Base-by-base conservation (phyloP, 2,888 invertebrate genomes). In the Caenorhabditis parvicauda region DNA sequence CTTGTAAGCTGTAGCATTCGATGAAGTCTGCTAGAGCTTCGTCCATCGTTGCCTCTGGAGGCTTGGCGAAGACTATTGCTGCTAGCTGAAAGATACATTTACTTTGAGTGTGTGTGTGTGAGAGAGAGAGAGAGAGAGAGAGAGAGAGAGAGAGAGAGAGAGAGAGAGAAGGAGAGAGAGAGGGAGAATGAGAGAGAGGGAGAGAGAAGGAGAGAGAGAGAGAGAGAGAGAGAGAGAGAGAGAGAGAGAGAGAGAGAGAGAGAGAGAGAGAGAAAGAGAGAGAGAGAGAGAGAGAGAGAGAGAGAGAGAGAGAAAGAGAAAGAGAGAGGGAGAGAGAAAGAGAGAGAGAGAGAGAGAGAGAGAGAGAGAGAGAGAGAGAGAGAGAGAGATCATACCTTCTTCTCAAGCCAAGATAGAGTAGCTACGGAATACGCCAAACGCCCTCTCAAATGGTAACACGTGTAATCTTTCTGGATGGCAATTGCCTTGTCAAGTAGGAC, bases 141-240 rank as follows among this genome's bases (percentile, higher is more conserved):
- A 19, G 22, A 25, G 17, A 28, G 7, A 24, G 28, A 17, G n/a
- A 42, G 6, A 2, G n/a, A 28, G 25, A 14, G 27, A 25, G 19
- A 19, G 28, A 53, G 19, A 54, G 46, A 46, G 14, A 46, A 41
- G 21, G 25, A 53, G 38, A 19, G 44, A 35, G 44, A 52, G 29
- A 38, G n/a, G 21, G 5, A n/a, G 25, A 32, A 9, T 19, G 28
- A 17, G 14, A 21, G 25, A 25, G 41, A 38, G n/a, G 22, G 22
- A 17, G 47, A 54, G 53, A 47, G 46, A 54, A 47, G 46, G 44
- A 24, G 28, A 28, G 27, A 45, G 24, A 46, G 41, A 54, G 47
- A 47, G 46, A 46, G 37, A 37, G 53, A 46, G 53, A 54, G 46
- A 45, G 46, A 39, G 41, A 52, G 41, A 44, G n/a, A 17, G 29